Conservation (phyloP, 2,797 vertebrate genomes). For the Microctenopoma steveboyesi region DNA sequence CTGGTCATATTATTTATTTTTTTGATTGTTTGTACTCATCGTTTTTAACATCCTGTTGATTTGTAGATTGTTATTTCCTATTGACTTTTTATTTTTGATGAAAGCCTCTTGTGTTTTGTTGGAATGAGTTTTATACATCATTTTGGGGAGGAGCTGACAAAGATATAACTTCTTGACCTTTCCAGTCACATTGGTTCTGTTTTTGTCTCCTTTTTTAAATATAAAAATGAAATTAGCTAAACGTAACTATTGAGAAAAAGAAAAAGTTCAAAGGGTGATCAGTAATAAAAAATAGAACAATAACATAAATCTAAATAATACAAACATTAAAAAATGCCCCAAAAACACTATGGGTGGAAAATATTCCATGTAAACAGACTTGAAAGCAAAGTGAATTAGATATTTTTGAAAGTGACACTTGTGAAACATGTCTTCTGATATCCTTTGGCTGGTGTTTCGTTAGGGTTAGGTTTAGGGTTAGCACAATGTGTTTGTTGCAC, state of each 20-base stretch:
- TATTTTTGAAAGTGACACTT: slow-evolving; percentile 36
- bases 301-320: not conserved
- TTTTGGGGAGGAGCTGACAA: no score
- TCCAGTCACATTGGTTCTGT: no score
- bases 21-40: no score
- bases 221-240: not conserved
- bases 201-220: no score
- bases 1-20: no score
- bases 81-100: no score
- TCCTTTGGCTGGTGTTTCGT: slow-evolving; percentile 22
- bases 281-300: not conserved
- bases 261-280: not conserved
- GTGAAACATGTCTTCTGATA: slow-evolving; percentile 45
- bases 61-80: no score
- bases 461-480: no score
- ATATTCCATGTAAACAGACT: not conserved
- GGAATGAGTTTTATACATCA: no score
- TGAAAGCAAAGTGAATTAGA: slow-evolving; percentile 35
- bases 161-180: no score
- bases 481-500: not conserved
- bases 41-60: no score
- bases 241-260: not conserved
- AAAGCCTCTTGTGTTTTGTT: no score
- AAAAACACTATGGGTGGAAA: not conserved
- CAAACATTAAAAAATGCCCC: not conserved